A percentile compares a stretch with the other conserved stretches of the same genome.
These are phyloP conservation scores for Patella caerulea DNA, from an alignment of 2,888 invertebrate genomes.

Conservation along the genomic window DNA sequence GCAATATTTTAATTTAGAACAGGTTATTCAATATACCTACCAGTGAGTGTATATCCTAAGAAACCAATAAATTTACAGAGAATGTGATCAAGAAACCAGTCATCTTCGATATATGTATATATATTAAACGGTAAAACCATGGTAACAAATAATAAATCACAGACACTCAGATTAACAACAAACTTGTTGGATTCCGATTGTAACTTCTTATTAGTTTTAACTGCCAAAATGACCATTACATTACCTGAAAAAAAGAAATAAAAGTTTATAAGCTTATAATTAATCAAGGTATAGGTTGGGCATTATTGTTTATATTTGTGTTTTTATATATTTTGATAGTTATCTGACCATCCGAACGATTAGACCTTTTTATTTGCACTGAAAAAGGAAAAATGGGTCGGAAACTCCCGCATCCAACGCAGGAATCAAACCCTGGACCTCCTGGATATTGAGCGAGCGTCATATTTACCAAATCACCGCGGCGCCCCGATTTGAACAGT, in stretches of 20 bases:
- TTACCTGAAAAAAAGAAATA: constrained; percentile 41
- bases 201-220: constrained; percentile 41
- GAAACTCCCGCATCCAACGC: no score
- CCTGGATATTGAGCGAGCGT: no score
- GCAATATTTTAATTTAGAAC: background rate
- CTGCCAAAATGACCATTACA: constrained; percentile 44
- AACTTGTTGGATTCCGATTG: constrained; percentile 48
- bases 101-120: constrained; percentile 46
- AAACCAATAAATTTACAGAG: constrained; percentile 48
- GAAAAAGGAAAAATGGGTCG: background rate
- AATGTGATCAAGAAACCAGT: constrained; percentile 34
- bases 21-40: constrained; percentile 23
- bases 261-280: background rate
- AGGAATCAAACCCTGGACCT: no score
- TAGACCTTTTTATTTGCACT: background rate
- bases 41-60: constrained; percentile 47
- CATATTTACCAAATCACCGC: no score
- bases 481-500: background rate
- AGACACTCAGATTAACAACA: constrained; percentile 47
- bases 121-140: constrained; percentile 52
- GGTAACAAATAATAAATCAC: constrained; percentile 44
- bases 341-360: background rate
- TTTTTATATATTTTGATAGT: background rate
- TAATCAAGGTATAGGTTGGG: background rate
- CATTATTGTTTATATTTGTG: background rate